Evolutionary conservation across 2,888 invertebrate genomes (phyloP).

Genomic region (Brachycybe producta): DNA sequence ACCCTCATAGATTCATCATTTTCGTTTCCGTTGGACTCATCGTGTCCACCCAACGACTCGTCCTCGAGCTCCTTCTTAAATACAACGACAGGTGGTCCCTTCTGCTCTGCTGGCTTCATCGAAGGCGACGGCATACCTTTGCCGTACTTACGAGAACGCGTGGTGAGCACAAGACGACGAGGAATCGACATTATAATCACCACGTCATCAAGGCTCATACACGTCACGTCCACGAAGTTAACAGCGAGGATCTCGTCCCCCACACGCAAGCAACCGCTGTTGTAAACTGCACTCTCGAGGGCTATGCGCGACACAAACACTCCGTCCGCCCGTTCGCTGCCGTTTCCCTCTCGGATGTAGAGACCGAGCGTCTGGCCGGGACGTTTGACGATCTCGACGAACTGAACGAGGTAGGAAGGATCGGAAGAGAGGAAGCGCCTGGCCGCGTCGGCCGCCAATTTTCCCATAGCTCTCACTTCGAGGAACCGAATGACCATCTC

Average conservation of each 20-base stretch:
- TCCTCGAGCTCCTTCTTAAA: conserved; percentile 75
- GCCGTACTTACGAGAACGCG: conserved; percentile 48
- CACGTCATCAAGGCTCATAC: conserved; percentile 97
- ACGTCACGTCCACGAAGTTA: conserved; percentile 91
- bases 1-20: background rate
- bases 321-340: conserved; percentile 84
- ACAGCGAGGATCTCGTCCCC: conserved; percentile 98
- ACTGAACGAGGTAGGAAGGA: conserved; percentile 65
- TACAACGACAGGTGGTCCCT: conserved; percentile 81
- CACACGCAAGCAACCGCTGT: conserved; percentile 87
- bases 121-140: conserved; percentile 15
- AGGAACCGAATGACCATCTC: conserved; percentile 90
- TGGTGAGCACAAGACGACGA: conserved; percentile 81
- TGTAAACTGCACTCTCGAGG: conserved; percentile 89
- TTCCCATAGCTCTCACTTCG: conserved; percentile 73
- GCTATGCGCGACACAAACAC: conserved; percentile 97
- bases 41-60: conserved; percentile 41
- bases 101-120: conserved; percentile 30
- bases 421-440: conserved; percentile 69
- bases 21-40: conserved; percentile 8
- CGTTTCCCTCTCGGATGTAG: conserved; percentile 97
- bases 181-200: conserved; percentile 99
- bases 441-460: conserved; percentile 72
- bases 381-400: conserved; percentile 96
- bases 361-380: conserved; percentile 96